Evolutionary conservation across 2,888 invertebrate species (phyloP), one percentile per base, ranked within the genome.

Genomic region (Sabatieria punctata): DNA sequence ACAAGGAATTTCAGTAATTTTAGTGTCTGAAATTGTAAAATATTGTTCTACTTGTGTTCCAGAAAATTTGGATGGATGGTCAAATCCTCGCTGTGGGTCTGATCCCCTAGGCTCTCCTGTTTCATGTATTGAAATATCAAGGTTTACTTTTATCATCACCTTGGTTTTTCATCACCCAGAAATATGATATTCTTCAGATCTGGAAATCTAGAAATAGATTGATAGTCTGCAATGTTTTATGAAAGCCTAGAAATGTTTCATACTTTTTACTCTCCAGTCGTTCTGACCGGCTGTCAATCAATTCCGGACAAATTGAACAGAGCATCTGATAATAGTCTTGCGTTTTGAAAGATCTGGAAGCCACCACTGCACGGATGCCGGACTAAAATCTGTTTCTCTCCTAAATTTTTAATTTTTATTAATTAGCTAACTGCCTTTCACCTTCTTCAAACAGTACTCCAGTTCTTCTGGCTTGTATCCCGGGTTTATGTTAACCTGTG

Each of bases 401-500:
- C 13, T 21, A 2, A 21, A 26, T 15, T 45, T 21, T 4, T 30
- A 18, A 35, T 35, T 22, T n/a, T 27, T 11, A 44, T 37, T 33
- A 42, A 24, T 42, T 2, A 13, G 4, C 4, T 6, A 27, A 2
- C 22, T 36, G 15, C 19, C 15, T 21, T 45, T 35, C 50, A 71
- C 80, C 67, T 81, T 80, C 30, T 77, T 74, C 15, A 86, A 60
- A 45, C 78, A 78, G 60, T 78, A 81, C 42, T 76, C 71, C 1
- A 85, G 55, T 63, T 88, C 86, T 11, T 69, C 64, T 0, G 72
- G 68, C 61, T 77, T 75, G 61, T 79, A 83, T 0, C 75, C 75
- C 0, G 85, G 72, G 48, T 88, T 86, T 25, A 85, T 73, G 47
- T 77, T 78, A 11, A 82, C 82, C 71, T 78, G 65, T 27, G 65